Percentiles rank a stretch among this genome's conserved stretches.
These are phyloP conservation scores for Galerucella pusilla DNA, from an alignment of 2,888 invertebrate species.

Conservation along the genomic window DNA sequence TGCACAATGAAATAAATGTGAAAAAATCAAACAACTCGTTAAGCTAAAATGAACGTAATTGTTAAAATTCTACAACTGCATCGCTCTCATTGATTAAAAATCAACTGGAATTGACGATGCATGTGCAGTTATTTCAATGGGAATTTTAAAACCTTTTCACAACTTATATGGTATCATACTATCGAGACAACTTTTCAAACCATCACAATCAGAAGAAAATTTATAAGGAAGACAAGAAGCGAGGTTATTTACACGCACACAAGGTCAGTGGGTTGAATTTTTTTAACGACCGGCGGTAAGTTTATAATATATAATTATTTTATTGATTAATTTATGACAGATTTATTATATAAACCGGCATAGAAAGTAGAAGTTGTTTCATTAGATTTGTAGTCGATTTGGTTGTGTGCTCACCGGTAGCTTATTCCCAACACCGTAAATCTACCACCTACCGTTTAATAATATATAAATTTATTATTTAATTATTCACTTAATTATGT, in stretches of 20 bases:
- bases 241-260: conserved; percentile 13
- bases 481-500: too few species aligned
- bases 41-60: background rate
- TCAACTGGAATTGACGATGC: background rate
- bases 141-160: conserved; percentile 10
- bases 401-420: background rate
- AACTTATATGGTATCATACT: conserved; percentile 24
- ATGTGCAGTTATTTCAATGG: conserved; percentile 23
- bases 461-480: background rate
- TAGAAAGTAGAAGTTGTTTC: background rate
- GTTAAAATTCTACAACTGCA: conserved; percentile 9
- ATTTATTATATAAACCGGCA: conserved; percentile 3
- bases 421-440: background rate
- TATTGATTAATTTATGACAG: background rate
- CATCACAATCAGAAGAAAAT: conserved; percentile 22
- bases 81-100: background rate
- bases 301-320: conserved; percentile 14
- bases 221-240: conserved; percentile 11
- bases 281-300: background rate
- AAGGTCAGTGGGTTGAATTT: conserved; percentile 29
- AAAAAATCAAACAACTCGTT: too few species aligned
- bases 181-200: conserved; percentile 21
- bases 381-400: background rate
- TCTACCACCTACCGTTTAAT: background rate
- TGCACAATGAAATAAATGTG: too few species aligned